Evolutionary conservation across 2,113 vertebrate genomes (phyloP), one percentile per base, ranked within the genome.

Genomic region (Hippopotamus amphibius): DNA sequence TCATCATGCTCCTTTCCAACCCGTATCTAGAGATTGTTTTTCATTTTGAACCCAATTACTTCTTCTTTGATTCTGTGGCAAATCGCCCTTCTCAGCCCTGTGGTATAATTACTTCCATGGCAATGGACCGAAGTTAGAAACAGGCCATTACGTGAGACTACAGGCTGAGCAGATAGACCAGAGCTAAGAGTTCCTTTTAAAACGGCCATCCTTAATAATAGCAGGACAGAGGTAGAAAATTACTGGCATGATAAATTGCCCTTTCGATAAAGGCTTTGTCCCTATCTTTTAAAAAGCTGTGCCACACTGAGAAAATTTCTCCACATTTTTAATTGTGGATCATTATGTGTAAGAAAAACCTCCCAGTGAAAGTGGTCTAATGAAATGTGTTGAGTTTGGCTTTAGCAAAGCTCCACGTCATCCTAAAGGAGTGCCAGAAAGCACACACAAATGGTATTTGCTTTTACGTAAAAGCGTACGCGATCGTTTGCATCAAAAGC

Each of bases 301-400:
- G 43, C 65, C 93, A 83, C 57, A 48, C 76, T 48, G 90, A 69
- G 84, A 96, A 96, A 96, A 96, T 72, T 59, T 97, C 92, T 95
- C 87, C 77, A 17, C 24, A 28, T 93, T 96, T 97, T 97, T 97
- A 97, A 97, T 97, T 96, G 87, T 77, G 72, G 84, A 94, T 96
- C 76, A 97, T 98, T 97, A 97, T 96, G 71, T 48, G 80, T 72
- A 88, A 96, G 88, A 83, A 97, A 95, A 95, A 74, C 66, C 66
- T 97, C 65, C 57, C 83, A 22, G 63, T 61, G 84, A 96, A 93
- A 97, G 92, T 37, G 43, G 76, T 50, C 81, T 96, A 77, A 90
- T 96, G 85, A 97, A 88, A 66, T 69, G 71, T 21, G 53, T 41
- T 82, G 83, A 1, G 59, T 76, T 74, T 92, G 84, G 89, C 86